phyloP scores from a whole-genome alignment of 2,113 vertebrate genomes.

The Crypturellus undulatus region DNA sequence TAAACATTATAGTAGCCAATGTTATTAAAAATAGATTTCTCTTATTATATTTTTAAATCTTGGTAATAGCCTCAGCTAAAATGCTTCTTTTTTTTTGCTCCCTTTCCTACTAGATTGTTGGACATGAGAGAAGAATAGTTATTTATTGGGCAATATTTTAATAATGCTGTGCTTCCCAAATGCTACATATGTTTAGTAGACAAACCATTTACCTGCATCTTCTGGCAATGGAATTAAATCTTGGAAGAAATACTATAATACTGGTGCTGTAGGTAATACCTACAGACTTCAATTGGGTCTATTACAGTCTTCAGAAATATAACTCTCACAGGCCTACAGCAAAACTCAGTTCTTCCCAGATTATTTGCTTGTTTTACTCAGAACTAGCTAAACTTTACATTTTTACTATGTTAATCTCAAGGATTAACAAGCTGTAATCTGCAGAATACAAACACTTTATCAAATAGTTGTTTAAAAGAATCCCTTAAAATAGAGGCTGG shows the following conservation, averaged over 20 bases:
- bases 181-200: neutral
- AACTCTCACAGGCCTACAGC: neutral
- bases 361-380: neutral
- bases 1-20: conserved; percentile 20
- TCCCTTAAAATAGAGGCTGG: conserved; percentile 7
- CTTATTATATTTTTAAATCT: conserved; percentile 63
- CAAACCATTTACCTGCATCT: neutral
- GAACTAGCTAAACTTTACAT: neutral
- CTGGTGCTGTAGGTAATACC: neutral
- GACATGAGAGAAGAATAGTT: neutral
- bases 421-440: neutral
- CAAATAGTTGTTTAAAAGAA: neutral
- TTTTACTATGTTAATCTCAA: neutral
- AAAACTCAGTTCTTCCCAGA: neutral
- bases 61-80: conserved; percentile 15
- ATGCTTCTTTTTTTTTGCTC: conserved; percentile 5
- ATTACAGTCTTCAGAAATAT: neutral
- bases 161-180: conserved; percentile 12
- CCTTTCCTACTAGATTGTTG: conserved; percentile 5
- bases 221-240: neutral
- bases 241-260: neutral
- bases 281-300: neutral
- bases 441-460: neutral
- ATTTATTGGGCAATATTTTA: conserved; percentile 38
- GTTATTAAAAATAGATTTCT: conserved; percentile 60